phyloP scores from a whole-genome alignment of 1,140 invertebrate genomes.

The Procambarus virginalis region DNA sequence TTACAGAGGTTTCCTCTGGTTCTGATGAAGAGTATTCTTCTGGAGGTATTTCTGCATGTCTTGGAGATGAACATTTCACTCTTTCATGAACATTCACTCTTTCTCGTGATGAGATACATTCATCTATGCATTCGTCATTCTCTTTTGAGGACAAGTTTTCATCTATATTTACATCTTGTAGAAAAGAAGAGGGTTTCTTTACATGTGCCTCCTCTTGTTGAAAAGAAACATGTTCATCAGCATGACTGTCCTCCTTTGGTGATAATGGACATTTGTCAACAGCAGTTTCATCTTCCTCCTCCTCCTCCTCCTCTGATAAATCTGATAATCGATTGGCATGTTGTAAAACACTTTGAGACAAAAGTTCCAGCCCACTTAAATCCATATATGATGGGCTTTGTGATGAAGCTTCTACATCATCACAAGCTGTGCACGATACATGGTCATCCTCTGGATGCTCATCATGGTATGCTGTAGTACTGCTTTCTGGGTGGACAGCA shows the following conservation, averaged over 20 bases:
- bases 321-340: conserved; percentile 75
- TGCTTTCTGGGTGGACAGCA: conserved; percentile 8
- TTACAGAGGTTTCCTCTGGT: conserved; percentile 1
- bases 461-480: background rate
- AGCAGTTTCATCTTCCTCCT: background rate
- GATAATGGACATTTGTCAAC: background rate
- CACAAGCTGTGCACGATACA: background rate
- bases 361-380: conserved; percentile 85
- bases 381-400: conserved; percentile 74
- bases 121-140: background rate
- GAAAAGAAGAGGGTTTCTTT: background rate
- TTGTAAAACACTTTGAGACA: conserved; percentile 87
- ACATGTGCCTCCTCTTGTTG: background rate
- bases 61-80: background rate
- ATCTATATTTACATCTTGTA: background rate
- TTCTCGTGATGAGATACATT: background rate
- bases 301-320: conserved; percentile 1
- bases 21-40: background rate
- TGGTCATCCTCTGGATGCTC: background rate
- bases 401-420: background rate
- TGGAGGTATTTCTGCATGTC: background rate
- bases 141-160: background rate
- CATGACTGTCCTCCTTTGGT: background rate
- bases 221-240: background rate
- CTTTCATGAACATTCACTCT: background rate